Evolutionary conservation across 2,888 invertebrate genomes (phyloP).

Genomic region (Timandra comae): DNA sequence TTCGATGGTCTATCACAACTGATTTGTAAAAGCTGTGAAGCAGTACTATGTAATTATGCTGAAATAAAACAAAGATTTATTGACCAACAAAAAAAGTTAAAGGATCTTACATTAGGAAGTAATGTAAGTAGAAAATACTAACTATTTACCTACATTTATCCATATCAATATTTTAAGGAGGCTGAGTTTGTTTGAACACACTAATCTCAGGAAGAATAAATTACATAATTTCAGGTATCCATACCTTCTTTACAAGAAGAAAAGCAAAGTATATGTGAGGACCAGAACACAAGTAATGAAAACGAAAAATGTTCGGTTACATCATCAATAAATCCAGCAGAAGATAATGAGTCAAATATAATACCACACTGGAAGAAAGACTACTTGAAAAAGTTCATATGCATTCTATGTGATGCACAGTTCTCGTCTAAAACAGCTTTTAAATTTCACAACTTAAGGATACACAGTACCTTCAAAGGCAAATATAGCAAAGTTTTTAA

Average conservation of each 20-base stretch:
- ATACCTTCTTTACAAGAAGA: too few species aligned
- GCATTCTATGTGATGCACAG: conserved; percentile 33
- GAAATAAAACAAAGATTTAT: conserved; percentile 38
- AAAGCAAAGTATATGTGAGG: too few species aligned
- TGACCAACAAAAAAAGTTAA: conserved; percentile 48
- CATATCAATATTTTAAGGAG: too few species aligned
- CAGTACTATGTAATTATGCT: conserved; percentile 36
- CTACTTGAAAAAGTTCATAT: conserved; percentile 33
- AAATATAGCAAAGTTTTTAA: conserved; percentile 32
- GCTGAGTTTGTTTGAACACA: too few species aligned
- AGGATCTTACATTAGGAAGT: conserved; percentile 20
- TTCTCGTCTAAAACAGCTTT: conserved; percentile 11
- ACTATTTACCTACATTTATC: too few species aligned
- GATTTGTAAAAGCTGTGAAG: conserved; percentile 56
- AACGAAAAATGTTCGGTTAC: too few species aligned
- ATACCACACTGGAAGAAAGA: conserved; percentile 25
- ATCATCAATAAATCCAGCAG: background rate
- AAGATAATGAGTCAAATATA: background rate
- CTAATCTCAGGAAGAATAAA: too few species aligned
- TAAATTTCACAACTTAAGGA: conserved; percentile 11
- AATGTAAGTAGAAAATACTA: conserved; percentile 31
- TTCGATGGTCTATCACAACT: conserved; percentile 66
- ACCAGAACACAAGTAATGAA: too few species aligned
- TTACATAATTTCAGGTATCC: too few species aligned
- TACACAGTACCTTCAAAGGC: conserved; percentile 17